These are phyloP conservation scores for Garra rufa DNA, from an alignment of 2,113 vertebrate genomes.

Conservation along the genomic window DNA sequence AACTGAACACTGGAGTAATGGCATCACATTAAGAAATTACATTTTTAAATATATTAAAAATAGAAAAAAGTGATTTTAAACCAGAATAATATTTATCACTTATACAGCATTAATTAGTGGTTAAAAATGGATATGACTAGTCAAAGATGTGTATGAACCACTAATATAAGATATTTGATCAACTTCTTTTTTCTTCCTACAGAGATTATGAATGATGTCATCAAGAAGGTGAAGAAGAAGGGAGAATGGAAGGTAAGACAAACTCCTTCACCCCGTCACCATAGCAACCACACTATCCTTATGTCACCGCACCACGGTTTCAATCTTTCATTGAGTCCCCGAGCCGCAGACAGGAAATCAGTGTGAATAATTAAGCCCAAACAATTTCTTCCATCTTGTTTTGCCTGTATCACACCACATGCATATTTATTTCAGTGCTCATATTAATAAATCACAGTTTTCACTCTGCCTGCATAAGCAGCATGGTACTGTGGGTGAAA, in stretches of 20 bases:
- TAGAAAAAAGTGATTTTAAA: too few species aligned
- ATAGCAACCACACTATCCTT: background rate
- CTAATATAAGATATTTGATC: background rate
- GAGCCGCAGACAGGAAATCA: background rate
- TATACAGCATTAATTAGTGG: background rate
- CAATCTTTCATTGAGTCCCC: background rate
- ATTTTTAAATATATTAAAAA: background rate
- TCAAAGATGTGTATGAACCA: background rate
- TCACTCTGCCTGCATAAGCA: background rate
- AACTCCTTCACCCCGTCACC: background rate
- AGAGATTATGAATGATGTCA: conserved; percentile 98
- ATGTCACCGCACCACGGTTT: background rate
- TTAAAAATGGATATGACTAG: background rate
- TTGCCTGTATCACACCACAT: background rate
- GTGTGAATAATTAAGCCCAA: background rate
- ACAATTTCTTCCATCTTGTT: background rate
- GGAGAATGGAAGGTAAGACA: conserved; percentile 94
- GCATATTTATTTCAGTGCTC: background rate
- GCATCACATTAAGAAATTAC: background rate
- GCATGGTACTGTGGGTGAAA: background rate
- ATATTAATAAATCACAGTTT: background rate
- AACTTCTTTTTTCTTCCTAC: conserved; percentile 29
- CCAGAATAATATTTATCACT: background rate
- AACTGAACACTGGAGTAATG: background rate
- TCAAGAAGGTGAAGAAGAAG: conserved; percentile 96